These are phyloP conservation scores for Drosophila subsilvestris DNA, from an alignment of 2,888 invertebrate species.

Conservation along the genomic window DNA sequence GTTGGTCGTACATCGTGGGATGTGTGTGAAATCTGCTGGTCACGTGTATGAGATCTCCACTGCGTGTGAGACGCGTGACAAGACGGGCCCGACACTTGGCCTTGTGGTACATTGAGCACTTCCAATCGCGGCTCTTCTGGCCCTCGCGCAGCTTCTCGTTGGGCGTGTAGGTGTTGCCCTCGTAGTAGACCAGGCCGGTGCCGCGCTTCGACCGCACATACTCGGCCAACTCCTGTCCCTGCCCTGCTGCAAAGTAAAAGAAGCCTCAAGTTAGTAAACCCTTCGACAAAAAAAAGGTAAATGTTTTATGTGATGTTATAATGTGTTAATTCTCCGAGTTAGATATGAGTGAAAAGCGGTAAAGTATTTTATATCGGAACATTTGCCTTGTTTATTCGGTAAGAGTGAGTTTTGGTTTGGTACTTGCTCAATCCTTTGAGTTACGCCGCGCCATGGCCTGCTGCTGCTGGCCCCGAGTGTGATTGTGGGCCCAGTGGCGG, in stretches of 20 bases:
- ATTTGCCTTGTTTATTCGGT: slow-evolving; percentile 49
- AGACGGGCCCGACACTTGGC: slow-evolving; percentile 82
- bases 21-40: slow-evolving; percentile 79
- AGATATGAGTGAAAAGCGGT: slow-evolving; percentile 59
- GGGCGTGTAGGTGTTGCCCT: slow-evolving; percentile 83
- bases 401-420: slow-evolving; percentile 10
- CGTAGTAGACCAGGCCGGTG: slow-evolving; percentile 78
- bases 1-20: slow-evolving; percentile 66
- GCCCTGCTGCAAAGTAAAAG: slow-evolving; percentile 5
- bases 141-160: slow-evolving; percentile 81
- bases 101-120: slow-evolving; percentile 84
- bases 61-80: slow-evolving; percentile 70
- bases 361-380: slow-evolving; percentile 34
- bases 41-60: slow-evolving; percentile 74
- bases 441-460: slow-evolving; percentile 1
- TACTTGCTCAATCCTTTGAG: slow-evolving; percentile 47
- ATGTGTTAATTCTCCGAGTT: slow-evolving; percentile 19
- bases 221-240: slow-evolving; percentile 42
- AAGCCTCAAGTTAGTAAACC: not conserved
- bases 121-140: slow-evolving; percentile 82
- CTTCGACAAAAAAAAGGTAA: not conserved
- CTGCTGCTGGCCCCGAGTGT: slow-evolving; percentile 45
- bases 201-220: slow-evolving; percentile 75
- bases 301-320: slow-evolving; percentile 4
- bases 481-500: slow-evolving; percentile 80